phyloP scores from a whole-genome alignment of 2,113 vertebrate genomes.

The Osmerus eperlanus region DNA sequence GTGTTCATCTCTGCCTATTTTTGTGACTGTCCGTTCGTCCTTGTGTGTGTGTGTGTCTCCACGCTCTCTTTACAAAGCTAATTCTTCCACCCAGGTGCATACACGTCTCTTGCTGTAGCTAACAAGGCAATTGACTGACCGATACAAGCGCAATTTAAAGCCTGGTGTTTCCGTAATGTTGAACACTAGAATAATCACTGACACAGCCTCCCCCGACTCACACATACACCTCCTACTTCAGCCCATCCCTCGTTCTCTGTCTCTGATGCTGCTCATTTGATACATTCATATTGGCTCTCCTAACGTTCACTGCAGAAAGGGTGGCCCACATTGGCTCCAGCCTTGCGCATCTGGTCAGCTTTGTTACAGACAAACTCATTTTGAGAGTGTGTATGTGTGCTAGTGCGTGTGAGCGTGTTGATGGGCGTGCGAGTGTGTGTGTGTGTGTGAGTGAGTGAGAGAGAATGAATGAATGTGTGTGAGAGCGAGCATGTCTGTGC shows the following conservation, averaged over 20 bases:
- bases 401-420: constrained; percentile 28
- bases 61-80: constrained; percentile 42
- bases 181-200: constrained; percentile 66
- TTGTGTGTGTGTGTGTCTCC: neutral
- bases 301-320: constrained; percentile 46
- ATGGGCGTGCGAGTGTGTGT: constrained; percentile 21
- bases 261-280: constrained; percentile 55
- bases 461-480: constrained; percentile 13
- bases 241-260: constrained; percentile 13
- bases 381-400: constrained; percentile 17
- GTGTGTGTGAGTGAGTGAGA: constrained; percentile 1
- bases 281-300: constrained; percentile 64
- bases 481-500: constrained; percentile 3
- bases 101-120: constrained; percentile 46
- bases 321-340: constrained; percentile 26
- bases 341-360: constrained; percentile 35
- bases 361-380: constrained; percentile 59
- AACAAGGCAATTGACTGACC: constrained; percentile 68
- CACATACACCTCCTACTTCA: constrained; percentile 12
- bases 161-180: constrained; percentile 66
- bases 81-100: constrained; percentile 36
- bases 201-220: constrained; percentile 48
- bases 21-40: neutral
- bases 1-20: constrained; percentile 2
- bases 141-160: constrained; percentile 61